phyloP scores from a whole-genome alignment of 2,888 invertebrate genomes.

The Drosophila limbata region DNA sequence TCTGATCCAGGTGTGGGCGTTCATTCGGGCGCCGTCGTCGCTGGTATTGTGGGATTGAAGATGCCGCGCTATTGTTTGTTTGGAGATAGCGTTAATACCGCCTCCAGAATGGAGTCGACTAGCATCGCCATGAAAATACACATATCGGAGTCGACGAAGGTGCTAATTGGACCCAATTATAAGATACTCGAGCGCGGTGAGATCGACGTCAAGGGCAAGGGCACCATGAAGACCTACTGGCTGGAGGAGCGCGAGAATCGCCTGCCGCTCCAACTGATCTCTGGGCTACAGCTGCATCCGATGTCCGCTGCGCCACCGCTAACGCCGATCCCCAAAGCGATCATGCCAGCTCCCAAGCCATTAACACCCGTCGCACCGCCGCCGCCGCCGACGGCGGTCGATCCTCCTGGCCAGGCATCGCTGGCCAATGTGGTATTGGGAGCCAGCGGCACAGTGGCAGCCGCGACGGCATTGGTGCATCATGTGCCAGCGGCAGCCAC shows the following conservation, averaged over 20 bases:
- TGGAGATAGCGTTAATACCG: slow-evolving; percentile 96
- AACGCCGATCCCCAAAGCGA: slow-evolving; percentile 50
- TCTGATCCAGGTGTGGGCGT: slow-evolving; percentile 88
- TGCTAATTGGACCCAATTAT: slow-evolving; percentile 91
- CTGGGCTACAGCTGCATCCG: slow-evolving; percentile 72
- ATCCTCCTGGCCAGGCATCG: slow-evolving; percentile 17
- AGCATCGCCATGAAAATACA: slow-evolving; percentile 97
- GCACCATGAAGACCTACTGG: slow-evolving; percentile 96
- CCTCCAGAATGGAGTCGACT: slow-evolving; percentile 96
- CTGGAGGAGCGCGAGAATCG: slow-evolving; percentile 90
- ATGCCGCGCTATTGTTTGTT: slow-evolving; percentile 91
- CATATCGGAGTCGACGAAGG: slow-evolving; percentile 95
- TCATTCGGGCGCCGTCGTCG: slow-evolving; percentile 96
- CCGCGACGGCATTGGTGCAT: slow-evolving; percentile 36
- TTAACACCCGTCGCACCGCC: slow-evolving; percentile 21
- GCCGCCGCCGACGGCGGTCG: neutral
- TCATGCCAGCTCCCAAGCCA: slow-evolving; percentile 53
- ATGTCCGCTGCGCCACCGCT: slow-evolving; percentile 56
- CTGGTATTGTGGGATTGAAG: slow-evolving; percentile 96
- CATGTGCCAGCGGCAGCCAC: slow-evolving; percentile 33
- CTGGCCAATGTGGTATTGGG: slow-evolving; percentile 64
- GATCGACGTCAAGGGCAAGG: slow-evolving; percentile 96
- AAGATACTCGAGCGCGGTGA: slow-evolving; percentile 92
- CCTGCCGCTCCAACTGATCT: slow-evolving; percentile 85
- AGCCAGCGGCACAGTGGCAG: slow-evolving; percentile 54